These are phyloP conservation scores for Cavia aperea DNA, from an alignment of 2,113 vertebrate species.

Conservation along the genomic window DNA sequence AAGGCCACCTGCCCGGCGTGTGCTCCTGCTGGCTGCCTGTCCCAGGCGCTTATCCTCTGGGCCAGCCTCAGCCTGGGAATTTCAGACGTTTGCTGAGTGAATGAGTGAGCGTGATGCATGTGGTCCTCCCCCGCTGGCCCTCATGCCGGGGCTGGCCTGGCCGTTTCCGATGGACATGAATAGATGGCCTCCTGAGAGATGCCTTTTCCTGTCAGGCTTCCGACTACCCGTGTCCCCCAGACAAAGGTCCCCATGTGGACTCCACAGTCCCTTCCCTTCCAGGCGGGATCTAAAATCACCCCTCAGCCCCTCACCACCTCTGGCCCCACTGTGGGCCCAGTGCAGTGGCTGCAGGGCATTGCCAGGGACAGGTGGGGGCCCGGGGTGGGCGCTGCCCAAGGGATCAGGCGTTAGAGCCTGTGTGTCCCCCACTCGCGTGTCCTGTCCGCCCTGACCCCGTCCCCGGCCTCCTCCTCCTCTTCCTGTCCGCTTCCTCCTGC, in stretches of 20 bases:
- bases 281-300: not conserved
- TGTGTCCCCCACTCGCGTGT: too few species aligned
- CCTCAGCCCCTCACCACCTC: not conserved
- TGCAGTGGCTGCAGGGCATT: not conserved
- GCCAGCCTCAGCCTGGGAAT: not conserved
- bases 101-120: rapidly evolving
- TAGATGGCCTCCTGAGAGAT: conserved; percentile 71
- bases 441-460: too few species aligned
- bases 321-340: not conserved
- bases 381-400: not conserved
- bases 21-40: not conserved
- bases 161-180: conserved; percentile 69
- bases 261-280: not conserved
- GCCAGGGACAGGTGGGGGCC: not conserved
- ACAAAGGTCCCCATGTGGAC: not conserved
- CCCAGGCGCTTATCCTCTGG: not conserved
- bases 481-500: not conserved
- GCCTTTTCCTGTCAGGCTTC: conserved; percentile 69
- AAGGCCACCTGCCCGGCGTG: not conserved
- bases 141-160: conserved; percentile 34
- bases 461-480: not conserved
- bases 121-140: not conserved
- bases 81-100: not conserved
- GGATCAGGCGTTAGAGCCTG: not conserved
- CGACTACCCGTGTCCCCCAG: conserved; percentile 66